phyloP scores from a whole-genome alignment of 1,140 invertebrate species.

The Zophobas atratus region DNA sequence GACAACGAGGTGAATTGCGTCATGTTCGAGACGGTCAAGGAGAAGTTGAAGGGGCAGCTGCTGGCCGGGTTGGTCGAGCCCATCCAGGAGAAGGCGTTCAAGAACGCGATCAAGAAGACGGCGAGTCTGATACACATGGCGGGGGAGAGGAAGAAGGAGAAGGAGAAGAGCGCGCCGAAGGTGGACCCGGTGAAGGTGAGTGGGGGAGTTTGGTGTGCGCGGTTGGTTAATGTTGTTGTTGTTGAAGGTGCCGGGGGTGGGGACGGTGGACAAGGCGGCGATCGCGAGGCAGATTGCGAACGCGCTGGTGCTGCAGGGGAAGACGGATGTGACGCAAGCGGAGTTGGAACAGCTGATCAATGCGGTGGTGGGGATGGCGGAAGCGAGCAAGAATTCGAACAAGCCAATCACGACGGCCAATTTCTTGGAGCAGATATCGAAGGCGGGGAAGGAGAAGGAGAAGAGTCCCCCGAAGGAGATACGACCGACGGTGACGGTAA shows the following conservation, averaged over 20 bases:
- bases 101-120: constrained; percentile 76
- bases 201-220: constrained; percentile 64
- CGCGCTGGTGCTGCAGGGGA: constrained; percentile 82
- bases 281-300: constrained; percentile 85
- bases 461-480: constrained; percentile 46
- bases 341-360: constrained; percentile 85
- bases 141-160: constrained; percentile 70
- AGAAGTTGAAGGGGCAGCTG: constrained; percentile 86
- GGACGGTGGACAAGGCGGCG: constrained; percentile 78
- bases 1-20: constrained; percentile 80
- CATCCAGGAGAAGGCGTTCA: constrained; percentile 75
- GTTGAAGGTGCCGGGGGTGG: constrained; percentile 75
- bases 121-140: constrained; percentile 78
- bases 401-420: constrained; percentile 72
- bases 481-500: background rate
- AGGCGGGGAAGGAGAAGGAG: constrained; percentile 43
- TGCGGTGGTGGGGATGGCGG: constrained; percentile 80
- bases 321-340: constrained; percentile 82
- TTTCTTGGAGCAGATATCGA: constrained; percentile 69
- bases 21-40: constrained; percentile 86
- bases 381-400: constrained; percentile 71
- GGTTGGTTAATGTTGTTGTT: constrained; percentile 55
- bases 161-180: constrained; percentile 63
- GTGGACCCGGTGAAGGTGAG: constrained; percentile 68
- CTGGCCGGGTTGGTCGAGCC: constrained; percentile 82